Evolutionary conservation across 37 sponge, comb jelly and placozoan genomes (phyloP).

Genomic region (Cladorhizidae sp.): DNA sequence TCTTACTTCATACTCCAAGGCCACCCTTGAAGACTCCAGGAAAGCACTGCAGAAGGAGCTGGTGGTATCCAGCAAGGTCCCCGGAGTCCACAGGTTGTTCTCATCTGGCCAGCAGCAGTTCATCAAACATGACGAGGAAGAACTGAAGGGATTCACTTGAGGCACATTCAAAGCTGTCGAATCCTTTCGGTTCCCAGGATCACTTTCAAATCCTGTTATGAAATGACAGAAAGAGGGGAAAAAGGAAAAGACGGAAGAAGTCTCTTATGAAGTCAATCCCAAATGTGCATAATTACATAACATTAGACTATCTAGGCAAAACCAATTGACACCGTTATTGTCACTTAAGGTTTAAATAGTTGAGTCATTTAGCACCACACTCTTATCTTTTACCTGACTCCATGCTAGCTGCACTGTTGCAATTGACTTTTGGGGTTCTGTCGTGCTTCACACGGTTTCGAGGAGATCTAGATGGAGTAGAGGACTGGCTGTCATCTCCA

Average conservation of each 20-base stretch:
- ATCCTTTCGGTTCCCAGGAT: neutral
- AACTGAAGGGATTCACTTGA: neutral
- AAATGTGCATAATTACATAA: no score
- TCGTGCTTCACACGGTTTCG: no score
- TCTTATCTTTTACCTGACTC: slow-evolving; percentile 16
- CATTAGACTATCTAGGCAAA: neutral
- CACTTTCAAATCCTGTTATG: slow-evolving; percentile 27
- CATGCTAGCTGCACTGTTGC: slow-evolving; percentile 4
- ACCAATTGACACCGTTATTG: neutral
- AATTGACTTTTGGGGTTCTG: neutral
- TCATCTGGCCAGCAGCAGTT: slow-evolving; percentile 54
- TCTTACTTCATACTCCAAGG: slow-evolving; percentile 2
- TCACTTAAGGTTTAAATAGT: slow-evolving; percentile 7
- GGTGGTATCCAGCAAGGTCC: slow-evolving; percentile 15
- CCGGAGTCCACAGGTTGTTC: slow-evolving; percentile 56
- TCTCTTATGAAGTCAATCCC: no score
- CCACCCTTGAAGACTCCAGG: slow-evolving; percentile 33
- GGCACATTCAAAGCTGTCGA: neutral
- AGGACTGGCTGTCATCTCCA: no score
- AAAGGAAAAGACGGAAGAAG: no score
- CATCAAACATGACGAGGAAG: neutral
- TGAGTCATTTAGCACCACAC: slow-evolving; percentile 1
- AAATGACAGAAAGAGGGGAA: neutral
- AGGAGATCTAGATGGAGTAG: no score
- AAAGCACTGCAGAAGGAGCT: slow-evolving; percentile 66